A percentile compares a stretch with the other conserved stretches of the same genome.
These are phyloP conservation scores for Anoplophora glabripennis DNA, from an alignment of 1,140 invertebrate genomes.

Conservation along the genomic window DNA sequence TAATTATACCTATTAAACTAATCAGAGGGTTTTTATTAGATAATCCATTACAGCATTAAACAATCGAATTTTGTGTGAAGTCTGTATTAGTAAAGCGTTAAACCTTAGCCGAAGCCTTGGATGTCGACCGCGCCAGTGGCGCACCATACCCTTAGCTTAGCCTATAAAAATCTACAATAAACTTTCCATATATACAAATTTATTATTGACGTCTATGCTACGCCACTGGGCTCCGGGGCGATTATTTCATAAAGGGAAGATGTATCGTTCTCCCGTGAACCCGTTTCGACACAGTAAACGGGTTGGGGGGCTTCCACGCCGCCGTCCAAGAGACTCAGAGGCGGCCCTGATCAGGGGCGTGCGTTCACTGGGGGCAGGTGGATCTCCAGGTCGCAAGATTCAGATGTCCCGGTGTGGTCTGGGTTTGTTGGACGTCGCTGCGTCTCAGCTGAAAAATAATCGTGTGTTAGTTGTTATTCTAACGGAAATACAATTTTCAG, in stretches of 20 bases:
- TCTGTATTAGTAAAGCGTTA: conserved; percentile 18
- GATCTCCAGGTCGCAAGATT: conserved; percentile 31
- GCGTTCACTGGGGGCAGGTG: conserved; percentile 18
- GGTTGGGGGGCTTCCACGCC: not conserved
- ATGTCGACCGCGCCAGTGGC: conserved; percentile 17
- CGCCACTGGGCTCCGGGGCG: conserved; percentile 3
- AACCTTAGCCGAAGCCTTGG: conserved; percentile 4
- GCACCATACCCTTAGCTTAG: not conserved
- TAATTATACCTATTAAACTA: conserved; percentile 22
- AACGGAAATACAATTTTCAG: not conserved
- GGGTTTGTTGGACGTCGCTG: conserved; percentile 3
- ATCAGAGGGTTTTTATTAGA: conserved; percentile 25
- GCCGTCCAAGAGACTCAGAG: conserved; percentile 13
- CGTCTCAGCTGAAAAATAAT: conserved; percentile 17
- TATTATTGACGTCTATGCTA: not conserved
- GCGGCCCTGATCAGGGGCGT: conserved; percentile 13
- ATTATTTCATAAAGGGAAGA: not conserved
- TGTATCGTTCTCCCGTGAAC: conserved; percentile 2
- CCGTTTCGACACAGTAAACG: conserved; percentile 22
- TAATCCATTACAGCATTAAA: not conserved
- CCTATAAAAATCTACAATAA: conserved; percentile 19
- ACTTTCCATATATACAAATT: conserved; percentile 32
- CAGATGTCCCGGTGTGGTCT: conserved; percentile 18
- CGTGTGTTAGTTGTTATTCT: conserved; percentile 2
- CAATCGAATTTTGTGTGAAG: conserved; percentile 8